Evolutionary conservation across 2,797 vertebrate genomes (phyloP), one percentile per base, ranked within the genome.

Genomic region (Pygocentrus nattereri): DNA sequence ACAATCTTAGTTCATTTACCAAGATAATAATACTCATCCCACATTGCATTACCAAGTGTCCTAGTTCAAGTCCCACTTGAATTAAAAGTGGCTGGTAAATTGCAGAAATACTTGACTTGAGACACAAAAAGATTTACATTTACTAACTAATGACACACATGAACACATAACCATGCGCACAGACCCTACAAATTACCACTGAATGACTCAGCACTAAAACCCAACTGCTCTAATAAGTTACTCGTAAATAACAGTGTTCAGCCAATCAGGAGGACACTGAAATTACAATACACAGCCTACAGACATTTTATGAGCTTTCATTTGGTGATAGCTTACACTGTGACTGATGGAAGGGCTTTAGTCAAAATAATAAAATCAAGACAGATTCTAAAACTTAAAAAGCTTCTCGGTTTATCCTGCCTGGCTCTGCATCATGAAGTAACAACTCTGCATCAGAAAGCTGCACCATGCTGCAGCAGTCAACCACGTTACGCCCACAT

Each of bases 141-240:
- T 27, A 18, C 10, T 21, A 71, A 31, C 21, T 30, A 30, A 62
- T 62, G 58, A 59, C 58, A 68, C 65, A 25, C 23, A 50, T 18
- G 16, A 49, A 21, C 44, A 70, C 13, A 27, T 12, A 69, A 5
- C 5, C 44, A 50, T 8, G 50, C 27, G 44, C 38, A 27, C 38
- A 34, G 34, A 65, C 5, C 23, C 47, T 47, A 8, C 34, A 52
- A 58, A 16, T 13, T 52, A 41, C n/a, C 64, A 41, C 23, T 67
- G 64, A 23, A 23, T 74, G 72, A 74, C 18, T 58, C 52, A 58
- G 50, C 52, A 52, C 16, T 12, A 72, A 72, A 72, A 34, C 41
- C n/a, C 41, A 27, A 54, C 16, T 25, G 49, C 49, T 30, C 15
- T 52, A 72, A 34, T n/a, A 18, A 4, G 18, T 4, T 21, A 19